A percentile compares a stretch with the other conserved stretches of the same genome.
phyloP scores from a whole-genome alignment of 2,113 vertebrate species.

The Myrmecobius fasciatus region DNA sequence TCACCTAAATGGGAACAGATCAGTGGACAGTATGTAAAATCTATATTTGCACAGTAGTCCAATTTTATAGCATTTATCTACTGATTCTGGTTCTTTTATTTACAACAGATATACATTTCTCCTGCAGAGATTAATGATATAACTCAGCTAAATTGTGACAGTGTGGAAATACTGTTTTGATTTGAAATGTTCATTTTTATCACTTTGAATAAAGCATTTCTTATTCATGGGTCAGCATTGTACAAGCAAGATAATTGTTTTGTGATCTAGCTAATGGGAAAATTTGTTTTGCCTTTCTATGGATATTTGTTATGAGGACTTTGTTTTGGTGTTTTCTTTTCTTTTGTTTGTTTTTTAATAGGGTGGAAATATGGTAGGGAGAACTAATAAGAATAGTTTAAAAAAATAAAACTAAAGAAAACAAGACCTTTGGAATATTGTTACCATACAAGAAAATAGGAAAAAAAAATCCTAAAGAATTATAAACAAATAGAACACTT shows the following conservation, averaged over 20 bases:
- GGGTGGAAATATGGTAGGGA: neutral
- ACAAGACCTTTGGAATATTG: neutral
- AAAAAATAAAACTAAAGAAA: neutral
- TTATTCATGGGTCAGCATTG: neutral
- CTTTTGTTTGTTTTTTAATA: neutral
- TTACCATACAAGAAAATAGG: neutral
- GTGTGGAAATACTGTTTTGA: neutral
- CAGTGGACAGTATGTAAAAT: neutral
- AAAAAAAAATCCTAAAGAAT: neutral
- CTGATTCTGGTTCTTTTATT: neutral
- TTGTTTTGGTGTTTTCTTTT: neutral
- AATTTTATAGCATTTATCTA: neutral
- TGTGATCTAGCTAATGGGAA: neutral
- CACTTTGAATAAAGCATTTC: neutral
- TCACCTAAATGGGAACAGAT: neutral
- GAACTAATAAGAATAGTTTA: neutral
- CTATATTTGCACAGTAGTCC: neutral
- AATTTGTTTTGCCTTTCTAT: neutral
- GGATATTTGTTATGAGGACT: neutral
- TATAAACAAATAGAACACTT: neutral
- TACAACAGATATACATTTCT: neutral
- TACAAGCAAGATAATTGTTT: neutral
- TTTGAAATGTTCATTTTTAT: neutral
- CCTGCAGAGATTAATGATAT: neutral
- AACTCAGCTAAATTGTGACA: neutral